A percentile compares a stretch with the other conserved stretches of the same genome.
Conservation (phyloP, 1,140 invertebrate genomes). For the Physella acuta region DNA sequence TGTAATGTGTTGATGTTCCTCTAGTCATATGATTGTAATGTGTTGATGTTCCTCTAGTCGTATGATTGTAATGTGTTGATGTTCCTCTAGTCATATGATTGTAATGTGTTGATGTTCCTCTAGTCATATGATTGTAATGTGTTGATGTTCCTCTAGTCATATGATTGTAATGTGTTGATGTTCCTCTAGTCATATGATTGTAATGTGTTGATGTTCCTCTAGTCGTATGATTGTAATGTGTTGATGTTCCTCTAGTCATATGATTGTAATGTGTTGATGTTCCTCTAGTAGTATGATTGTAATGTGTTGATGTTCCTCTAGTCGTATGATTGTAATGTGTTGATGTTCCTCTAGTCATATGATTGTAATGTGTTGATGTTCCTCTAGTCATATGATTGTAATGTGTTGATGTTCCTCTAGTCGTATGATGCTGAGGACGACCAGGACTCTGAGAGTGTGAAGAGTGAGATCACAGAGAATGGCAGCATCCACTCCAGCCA, state of each 20-base stretch:
- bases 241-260: not conserved
- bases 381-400: not conserved
- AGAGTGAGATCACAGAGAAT: conserved; percentile 21
- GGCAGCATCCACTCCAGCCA: conserved; percentile 14
- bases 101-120: not conserved
- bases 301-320: not conserved
- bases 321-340: not conserved
- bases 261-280: not conserved
- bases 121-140: not conserved
- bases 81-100: not conserved
- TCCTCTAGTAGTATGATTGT: not conserved
- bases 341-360: not conserved
- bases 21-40: not conserved
- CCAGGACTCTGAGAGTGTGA: conserved; percentile 24
- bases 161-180: not conserved
- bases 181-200: not conserved
- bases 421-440: conserved; percentile 13
- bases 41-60: not conserved
- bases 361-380: not conserved
- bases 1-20: not conserved
- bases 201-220: not conserved
- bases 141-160: not conserved
- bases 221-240: not conserved
- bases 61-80: not conserved
- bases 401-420: not conserved